Conservation (phyloP, 2,113 vertebrate genomes). For the Phainopepla nitens region DNA sequence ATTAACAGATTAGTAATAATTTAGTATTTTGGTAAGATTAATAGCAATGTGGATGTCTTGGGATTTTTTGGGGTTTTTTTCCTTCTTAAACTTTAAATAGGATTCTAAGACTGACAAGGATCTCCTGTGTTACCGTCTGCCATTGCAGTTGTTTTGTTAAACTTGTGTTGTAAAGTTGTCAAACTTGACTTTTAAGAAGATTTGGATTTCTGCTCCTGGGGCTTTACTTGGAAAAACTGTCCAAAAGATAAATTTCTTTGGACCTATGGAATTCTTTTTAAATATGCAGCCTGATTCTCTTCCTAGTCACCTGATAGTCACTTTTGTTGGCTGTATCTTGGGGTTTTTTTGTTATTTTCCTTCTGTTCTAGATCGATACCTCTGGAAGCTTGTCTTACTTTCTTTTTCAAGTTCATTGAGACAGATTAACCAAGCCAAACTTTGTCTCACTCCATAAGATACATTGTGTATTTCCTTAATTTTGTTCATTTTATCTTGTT, state of each 20-base stretch:
- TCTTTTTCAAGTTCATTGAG: background rate
- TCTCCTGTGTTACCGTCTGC: background rate
- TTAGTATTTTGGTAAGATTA: conserved; percentile 25
- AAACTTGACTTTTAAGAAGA: background rate
- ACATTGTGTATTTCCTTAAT: background rate
- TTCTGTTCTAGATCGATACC: background rate
- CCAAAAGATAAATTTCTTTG: background rate
- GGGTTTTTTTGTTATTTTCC: background rate
- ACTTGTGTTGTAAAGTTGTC: background rate
- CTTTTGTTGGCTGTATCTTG: background rate
- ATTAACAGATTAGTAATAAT: conserved; percentile 46
- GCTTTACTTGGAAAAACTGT: background rate
- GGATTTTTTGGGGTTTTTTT: background rate
- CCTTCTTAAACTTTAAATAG: background rate
- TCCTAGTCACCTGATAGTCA: background rate
- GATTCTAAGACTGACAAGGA: background rate
- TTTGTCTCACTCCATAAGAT: background rate
- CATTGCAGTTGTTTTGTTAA: background rate
- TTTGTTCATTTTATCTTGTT: background rate
- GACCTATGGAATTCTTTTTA: background rate
- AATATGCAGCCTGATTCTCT: background rate
- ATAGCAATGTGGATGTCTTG: background rate
- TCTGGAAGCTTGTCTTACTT: background rate
- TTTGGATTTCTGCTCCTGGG: background rate
- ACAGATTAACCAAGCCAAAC: background rate